phyloP scores from a whole-genome alignment of 1,140 invertebrate genomes.

The Gryllus bimaculatus region DNA sequence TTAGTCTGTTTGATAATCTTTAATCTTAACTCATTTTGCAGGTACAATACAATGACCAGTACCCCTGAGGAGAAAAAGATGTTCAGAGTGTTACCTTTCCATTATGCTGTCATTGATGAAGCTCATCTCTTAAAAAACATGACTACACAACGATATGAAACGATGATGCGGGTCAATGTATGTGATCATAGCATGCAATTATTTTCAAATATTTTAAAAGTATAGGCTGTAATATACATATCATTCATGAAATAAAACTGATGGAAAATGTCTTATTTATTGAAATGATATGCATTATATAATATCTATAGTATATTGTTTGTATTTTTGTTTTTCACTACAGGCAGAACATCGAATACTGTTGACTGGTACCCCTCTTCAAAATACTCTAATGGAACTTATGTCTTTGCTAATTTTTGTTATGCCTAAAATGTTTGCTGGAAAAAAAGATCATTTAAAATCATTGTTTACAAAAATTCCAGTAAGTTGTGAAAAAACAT shows the following conservation, averaged over 20 bases:
- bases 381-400: constrained; percentile 91
- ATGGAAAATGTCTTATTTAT: no score
- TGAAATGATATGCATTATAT: background rate
- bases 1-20: background rate
- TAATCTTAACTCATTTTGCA: constrained; percentile 37
- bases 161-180: constrained; percentile 79
- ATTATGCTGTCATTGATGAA: constrained; percentile 94
- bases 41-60: constrained; percentile 69
- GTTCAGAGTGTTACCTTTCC: constrained; percentile 78
- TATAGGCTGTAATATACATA: no score
- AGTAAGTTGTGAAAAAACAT: constrained; percentile 35
- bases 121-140: constrained; percentile 98
- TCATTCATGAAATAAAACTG: no score
- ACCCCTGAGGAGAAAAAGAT: constrained; percentile 81
- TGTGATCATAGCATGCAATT: constrained; percentile 21
- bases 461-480: constrained; percentile 69
- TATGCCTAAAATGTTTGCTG: constrained; percentile 88
- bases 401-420: constrained; percentile 93
- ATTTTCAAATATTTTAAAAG: no score
- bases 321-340: constrained; percentile 20
- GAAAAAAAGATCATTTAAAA: constrained; percentile 79
- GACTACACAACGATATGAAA: constrained; percentile 80
- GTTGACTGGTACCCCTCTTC: constrained; percentile 85
- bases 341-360: constrained; percentile 72
- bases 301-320: background rate